phyloP scores from a whole-genome alignment of 2,797 vertebrate species.

The Falco berigora region DNA sequence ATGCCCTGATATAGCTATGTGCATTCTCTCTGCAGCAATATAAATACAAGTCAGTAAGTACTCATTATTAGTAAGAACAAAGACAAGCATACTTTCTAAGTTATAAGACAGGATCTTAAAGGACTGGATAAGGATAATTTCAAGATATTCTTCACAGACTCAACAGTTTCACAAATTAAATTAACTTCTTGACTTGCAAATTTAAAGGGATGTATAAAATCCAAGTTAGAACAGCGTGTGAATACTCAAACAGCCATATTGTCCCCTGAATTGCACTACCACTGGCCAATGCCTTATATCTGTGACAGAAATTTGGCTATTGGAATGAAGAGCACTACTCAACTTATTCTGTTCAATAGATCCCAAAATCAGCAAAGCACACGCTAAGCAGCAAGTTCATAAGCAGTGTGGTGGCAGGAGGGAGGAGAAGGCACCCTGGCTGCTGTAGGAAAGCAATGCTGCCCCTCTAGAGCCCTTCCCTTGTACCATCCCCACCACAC shows the following conservation, averaged over 20 bases:
- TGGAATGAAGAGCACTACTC: not conserved
- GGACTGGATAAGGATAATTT: not conserved
- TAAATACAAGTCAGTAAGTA: not conserved
- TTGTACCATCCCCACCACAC: fast-evolving
- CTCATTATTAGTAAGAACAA: not conserved
- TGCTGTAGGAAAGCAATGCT: not conserved
- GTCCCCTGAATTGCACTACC: not conserved
- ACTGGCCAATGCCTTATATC: not conserved
- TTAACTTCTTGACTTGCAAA: not conserved
- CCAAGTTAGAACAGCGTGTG: not conserved
- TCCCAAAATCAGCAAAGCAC: not conserved
- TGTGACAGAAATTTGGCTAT: not conserved
- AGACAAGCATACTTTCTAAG: not conserved
- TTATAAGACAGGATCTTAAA: not conserved
- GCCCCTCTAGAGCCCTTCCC: not conserved
- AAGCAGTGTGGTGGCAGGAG: not conserved
- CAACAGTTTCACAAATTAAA: not conserved
- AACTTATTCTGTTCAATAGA: not conserved
- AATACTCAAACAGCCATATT: not conserved
- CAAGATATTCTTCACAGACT: not conserved
- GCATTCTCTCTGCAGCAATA: not conserved
- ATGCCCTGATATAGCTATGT: not conserved
- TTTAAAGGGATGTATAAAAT: not conserved
- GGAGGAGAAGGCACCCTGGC: not conserved
- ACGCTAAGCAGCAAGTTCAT: fast-evolving